Percentiles rank a stretch among this genome's conserved stretches.
These are phyloP conservation scores for Brachypterus glaber DNA, from an alignment of 2,888 invertebrate genomes.

Conservation along the genomic window DNA sequence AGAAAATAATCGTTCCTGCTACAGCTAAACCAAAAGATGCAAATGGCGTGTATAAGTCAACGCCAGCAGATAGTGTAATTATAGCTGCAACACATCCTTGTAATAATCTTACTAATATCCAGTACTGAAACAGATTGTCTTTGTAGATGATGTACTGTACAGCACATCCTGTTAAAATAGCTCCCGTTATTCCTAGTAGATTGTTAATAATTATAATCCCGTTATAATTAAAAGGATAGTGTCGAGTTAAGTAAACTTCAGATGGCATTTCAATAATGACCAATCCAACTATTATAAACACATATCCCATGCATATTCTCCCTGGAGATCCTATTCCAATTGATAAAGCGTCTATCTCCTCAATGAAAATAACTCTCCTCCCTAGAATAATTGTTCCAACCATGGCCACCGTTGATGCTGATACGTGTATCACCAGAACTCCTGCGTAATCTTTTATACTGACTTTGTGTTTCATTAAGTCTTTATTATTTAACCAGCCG, in stretches of 20 bases:
- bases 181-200: slow-evolving; percentile 21
- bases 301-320: slow-evolving; percentile 31
- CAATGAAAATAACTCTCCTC: slow-evolving; percentile 31
- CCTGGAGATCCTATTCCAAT: slow-evolving; percentile 30
- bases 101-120: slow-evolving; percentile 34
- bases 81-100: slow-evolving; percentile 35
- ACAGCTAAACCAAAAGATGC: slow-evolving; percentile 23
- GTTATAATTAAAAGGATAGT: slow-evolving; percentile 6
- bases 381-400: slow-evolving; percentile 33
- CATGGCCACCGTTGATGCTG: slow-evolving; percentile 32
- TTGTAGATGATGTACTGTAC: slow-evolving; percentile 25
- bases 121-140: slow-evolving; percentile 31
- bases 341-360: slow-evolving; percentile 34
- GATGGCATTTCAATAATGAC: slow-evolving; percentile 21
- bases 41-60: slow-evolving; percentile 30
- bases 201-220: slow-evolving; percentile 20
- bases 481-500: slow-evolving; percentile 33
- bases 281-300: slow-evolving; percentile 35
- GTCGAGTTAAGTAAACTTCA: slow-evolving; percentile 8
- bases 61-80: slow-evolving; percentile 32
- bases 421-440: slow-evolving; percentile 30
- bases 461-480: slow-evolving; percentile 23
- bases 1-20: slow-evolving; percentile 25
- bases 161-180: slow-evolving; percentile 20
- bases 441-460: slow-evolving; percentile 33